Conservation (phyloP, 2,888 invertebrate species). For the Cerastoderma edule region DNA sequence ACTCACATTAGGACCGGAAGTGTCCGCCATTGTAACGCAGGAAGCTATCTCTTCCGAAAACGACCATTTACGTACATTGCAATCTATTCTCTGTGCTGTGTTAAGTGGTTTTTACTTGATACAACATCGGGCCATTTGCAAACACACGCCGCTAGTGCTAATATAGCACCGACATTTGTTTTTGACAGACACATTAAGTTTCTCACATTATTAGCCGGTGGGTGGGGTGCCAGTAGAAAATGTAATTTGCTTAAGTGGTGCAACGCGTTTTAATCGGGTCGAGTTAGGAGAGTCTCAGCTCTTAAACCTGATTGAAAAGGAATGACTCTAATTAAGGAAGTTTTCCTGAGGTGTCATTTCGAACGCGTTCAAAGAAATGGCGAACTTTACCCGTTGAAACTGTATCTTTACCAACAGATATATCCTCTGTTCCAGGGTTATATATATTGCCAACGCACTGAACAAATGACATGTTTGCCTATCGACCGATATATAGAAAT, state of each 20-base stretch:
- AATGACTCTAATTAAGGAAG: no score
- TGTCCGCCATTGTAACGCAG: conserved; percentile 4
- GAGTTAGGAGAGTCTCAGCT: no score
- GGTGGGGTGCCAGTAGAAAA: neutral
- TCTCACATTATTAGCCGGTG: neutral
- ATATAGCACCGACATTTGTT: neutral
- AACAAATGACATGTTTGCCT: no score
- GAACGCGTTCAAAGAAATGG: no score
- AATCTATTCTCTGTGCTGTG: neutral
- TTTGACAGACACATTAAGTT: conserved; percentile 10
- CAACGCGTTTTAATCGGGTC: no score
- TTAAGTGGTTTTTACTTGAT: conserved; percentile 13
- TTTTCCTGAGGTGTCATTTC: no score
- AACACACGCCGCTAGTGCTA: conserved; percentile 11
- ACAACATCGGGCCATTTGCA: neutral
- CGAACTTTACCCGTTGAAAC: no score
- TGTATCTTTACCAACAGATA: no score
- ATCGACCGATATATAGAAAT: no score
- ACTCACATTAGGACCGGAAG: conserved; percentile 21
- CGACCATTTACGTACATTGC: conserved; percentile 18
- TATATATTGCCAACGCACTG: no score
- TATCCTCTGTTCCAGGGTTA: no score
- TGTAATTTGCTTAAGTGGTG: conserved; percentile 4
- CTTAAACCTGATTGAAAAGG: no score
- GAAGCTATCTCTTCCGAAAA: conserved; percentile 15